Conservation (phyloP, 2,888 invertebrate species). For the Cryptus viduatorius region DNA sequence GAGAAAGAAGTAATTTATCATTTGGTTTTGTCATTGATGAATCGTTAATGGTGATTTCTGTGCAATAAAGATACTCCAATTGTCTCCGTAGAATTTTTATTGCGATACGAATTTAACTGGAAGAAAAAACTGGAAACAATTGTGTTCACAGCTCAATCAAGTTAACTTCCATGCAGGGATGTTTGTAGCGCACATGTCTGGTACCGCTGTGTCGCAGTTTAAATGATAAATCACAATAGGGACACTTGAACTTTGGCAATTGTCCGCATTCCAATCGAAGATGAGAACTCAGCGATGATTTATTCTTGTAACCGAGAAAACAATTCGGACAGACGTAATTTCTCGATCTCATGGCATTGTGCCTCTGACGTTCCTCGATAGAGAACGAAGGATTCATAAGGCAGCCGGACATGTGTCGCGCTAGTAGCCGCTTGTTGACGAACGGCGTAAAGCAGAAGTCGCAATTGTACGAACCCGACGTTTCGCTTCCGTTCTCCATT, state of each 20-base stretch:
- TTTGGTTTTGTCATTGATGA: not conserved
- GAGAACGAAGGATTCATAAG: slow-evolving; percentile 72
- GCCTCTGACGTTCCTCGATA: slow-evolving; percentile 59
- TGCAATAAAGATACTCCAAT: not conserved
- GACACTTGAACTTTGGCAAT: slow-evolving; percentile 74
- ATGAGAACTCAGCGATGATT: slow-evolving; percentile 33
- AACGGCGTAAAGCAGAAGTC: slow-evolving; percentile 72
- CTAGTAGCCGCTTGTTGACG: not conserved
- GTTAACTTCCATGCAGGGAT: slow-evolving; percentile 47
- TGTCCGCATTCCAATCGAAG: slow-evolving; percentile 72
- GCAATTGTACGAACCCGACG: slow-evolving; percentile 64
- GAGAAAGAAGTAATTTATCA: too few species aligned
- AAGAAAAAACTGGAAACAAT: not conserved
- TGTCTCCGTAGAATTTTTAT: not conserved
- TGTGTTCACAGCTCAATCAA: not conserved
- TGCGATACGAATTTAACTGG: not conserved
- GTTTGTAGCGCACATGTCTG: slow-evolving; percentile 89
- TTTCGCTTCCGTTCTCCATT: not conserved
- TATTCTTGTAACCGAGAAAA: slow-evolving; percentile 34
- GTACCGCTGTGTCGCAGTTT: slow-evolving; percentile 87
- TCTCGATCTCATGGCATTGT: slow-evolving; percentile 51
- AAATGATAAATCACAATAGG: slow-evolving; percentile 58
- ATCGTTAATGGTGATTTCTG: not conserved
- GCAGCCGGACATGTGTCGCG: slow-evolving; percentile 67
- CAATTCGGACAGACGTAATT: slow-evolving; percentile 77